Conservation (phyloP, 2,797 vertebrate genomes). For the Labeo calbasu region DNA sequence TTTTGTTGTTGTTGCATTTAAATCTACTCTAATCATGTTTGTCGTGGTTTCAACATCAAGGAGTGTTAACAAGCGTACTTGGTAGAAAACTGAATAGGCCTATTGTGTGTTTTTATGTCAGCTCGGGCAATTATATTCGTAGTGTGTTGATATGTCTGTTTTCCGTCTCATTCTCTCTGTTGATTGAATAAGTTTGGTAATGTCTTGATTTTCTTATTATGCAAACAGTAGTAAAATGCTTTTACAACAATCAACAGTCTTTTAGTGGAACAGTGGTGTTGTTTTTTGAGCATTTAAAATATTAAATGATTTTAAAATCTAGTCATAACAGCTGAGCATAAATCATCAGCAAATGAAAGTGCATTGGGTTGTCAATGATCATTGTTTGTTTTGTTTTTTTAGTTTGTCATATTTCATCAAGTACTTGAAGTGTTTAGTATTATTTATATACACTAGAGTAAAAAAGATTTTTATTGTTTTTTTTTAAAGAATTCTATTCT, state of each 20-base stretch:
- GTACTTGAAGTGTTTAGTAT: background rate
- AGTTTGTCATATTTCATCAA: background rate
- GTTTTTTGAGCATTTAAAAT: background rate
- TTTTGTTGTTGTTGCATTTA: background rate
- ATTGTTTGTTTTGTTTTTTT: background rate
- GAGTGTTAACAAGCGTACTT: background rate
- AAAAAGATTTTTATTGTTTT: no score
- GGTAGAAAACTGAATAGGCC: background rate
- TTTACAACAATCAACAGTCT: constrained; percentile 2
- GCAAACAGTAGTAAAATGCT: constrained; percentile 29
- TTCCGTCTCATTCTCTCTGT: constrained; percentile 15
- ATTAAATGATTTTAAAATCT: background rate
- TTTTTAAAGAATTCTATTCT: no score
- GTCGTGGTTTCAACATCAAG: background rate
- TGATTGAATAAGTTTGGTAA: constrained; percentile 25
- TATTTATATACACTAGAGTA: background rate
- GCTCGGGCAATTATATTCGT: background rate
- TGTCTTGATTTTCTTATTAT: constrained; percentile 38
- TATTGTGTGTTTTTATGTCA: constrained; percentile 11
- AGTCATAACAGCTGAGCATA: background rate
- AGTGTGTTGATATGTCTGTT: constrained; percentile 2
- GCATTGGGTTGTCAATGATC: background rate
- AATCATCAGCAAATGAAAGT: background rate
- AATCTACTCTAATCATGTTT: background rate
- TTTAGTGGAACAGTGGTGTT: constrained; percentile 3